These are phyloP conservation scores for Mormyrus iriodes DNA, from an alignment of 2,113 vertebrate species.

Conservation along the genomic window DNA sequence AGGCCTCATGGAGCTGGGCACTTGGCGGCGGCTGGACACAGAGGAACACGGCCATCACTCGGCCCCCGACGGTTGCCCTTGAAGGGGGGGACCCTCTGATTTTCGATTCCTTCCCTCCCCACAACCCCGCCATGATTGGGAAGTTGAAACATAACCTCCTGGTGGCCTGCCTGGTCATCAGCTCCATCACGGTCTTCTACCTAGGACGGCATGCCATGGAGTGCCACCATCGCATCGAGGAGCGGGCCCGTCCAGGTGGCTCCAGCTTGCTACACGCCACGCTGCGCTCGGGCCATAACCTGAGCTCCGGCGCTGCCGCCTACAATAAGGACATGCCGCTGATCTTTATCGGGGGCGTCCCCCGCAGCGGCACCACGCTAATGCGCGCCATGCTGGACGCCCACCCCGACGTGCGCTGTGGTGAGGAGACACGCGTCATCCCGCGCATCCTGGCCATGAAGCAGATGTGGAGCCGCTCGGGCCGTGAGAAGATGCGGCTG, in stretches of 20 bases:
- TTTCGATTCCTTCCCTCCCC: conserved; percentile 17
- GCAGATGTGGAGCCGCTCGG: conserved; percentile 96
- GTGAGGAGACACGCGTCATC: conserved; percentile 91
- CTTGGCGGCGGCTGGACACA: conserved; percentile 44
- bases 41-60: conserved; percentile 49
- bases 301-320: conserved; percentile 59
- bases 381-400: conserved; percentile 96
- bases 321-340: conserved; percentile 97
- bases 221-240: conserved; percentile 85
- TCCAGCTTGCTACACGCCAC: conserved; percentile 57
- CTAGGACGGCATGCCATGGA: conserved; percentile 92
- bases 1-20: conserved; percentile 65
- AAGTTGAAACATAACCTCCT: conserved; percentile 94
- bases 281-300: conserved; percentile 48
- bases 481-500: conserved; percentile 89
- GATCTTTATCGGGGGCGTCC: conserved; percentile 90
- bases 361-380: conserved; percentile 88
- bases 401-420: conserved; percentile 86
- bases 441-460: conserved; percentile 90
- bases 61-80: conserved; percentile 44
- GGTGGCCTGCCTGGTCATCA: conserved; percentile 87
- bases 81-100: conserved; percentile 42
- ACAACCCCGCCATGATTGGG: conserved; percentile 72
- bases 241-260: conserved; percentile 58
- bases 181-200: conserved; percentile 89